Base-by-base conservation (phyloP, 2,113 vertebrate genomes). In the Lynx canadensis region DNA sequence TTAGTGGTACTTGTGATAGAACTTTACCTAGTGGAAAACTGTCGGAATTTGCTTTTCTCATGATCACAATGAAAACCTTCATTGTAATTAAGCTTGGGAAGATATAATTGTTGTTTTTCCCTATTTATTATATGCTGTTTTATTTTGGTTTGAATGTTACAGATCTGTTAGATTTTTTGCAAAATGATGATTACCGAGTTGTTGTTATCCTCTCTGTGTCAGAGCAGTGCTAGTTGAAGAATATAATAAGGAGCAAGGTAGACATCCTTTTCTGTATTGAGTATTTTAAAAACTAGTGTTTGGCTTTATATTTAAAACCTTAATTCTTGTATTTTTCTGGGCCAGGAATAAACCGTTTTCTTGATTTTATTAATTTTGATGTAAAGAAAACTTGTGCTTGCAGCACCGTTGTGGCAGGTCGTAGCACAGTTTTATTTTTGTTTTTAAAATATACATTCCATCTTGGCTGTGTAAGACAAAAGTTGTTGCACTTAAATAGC, bases 281-380 rank as follows among this genome's bases (percentile, higher is more conserved):
- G n/a, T 93, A 45, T 93, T 50, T 96, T 76, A 69, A 97, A 85
- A 5, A 96, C 74, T 80, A 52, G 31, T 81, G 27, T 81, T 85
- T 36, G 25, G 13, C 25, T 85, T 91, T 91, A 80, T 93, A 78
- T 79, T 92, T 96, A 83, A 80, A 94, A 76, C 18, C 52, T 95
- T 90, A 76, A 57, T 95, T 92, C n/a, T 73, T 95, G 0, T 68
- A 31, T 92, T 92, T 95, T 92, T 80, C 50, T 93, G 82, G 63
- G 15, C n/a, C 50, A 27, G 27, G 21, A 90, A 65, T 92, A 82
- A 89, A 36, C 38, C 69, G 14, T 78, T 95, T 94, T 92, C 79
- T 95, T 95, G 50, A 18, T 84, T 97, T 79, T 96, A 41, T 74
- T 94, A 18, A 86, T 92, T 96, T 96, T 93, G 31, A 86, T 95